Evolutionary conservation across 2,797 vertebrate species (phyloP), one percentile per base, ranked within the genome.

Genomic region (Xiphorhynchus erythropygius): DNA sequence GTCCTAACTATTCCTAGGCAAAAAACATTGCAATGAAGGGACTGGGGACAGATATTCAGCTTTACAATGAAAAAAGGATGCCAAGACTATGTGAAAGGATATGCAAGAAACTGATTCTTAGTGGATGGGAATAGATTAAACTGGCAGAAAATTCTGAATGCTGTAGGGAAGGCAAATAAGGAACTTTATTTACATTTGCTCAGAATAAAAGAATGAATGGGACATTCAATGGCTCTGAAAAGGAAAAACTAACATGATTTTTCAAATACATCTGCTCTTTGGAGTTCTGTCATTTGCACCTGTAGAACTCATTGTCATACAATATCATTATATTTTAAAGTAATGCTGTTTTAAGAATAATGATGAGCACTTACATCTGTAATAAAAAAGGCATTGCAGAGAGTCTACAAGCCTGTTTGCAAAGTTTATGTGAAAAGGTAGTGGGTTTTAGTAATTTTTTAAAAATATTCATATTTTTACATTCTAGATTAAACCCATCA

Each of bases 151-250:
- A 92, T 63, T 77, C 78, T 84, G 49, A 92, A 80, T 85, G 74
- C 52, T 77, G 13, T 42, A 57, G 44, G 19, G 27, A 92, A 92
- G 33, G 52, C 46, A 93, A 90, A 93, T 90, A 85, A 56, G 46
- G 39, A 80, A 71, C 68, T 94, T 93, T 87, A 87, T 93, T 96
- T 94, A 96, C 64, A 39, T 57, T 94, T 87, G 18, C 33, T 87
- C 10, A 4, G 50, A 95, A 76, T 74, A 87, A 94, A 92, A 87
- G 78, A 89, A 74, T 53, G 84, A 94, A 83, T 21, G n/a, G 62
- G 73, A 85, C 24, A 60, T 80, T 85, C 70, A 70, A 32, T 4
- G 46, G 6, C 32, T 92, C 80, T 69, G 70, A 89, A 83, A 87
- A 87, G 64, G 35, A 77, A 85, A 85, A 95, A 73, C 39, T 84